phyloP scores from a whole-genome alignment of 2,797 vertebrate genomes.

The Hipposideros larvatus region DNA sequence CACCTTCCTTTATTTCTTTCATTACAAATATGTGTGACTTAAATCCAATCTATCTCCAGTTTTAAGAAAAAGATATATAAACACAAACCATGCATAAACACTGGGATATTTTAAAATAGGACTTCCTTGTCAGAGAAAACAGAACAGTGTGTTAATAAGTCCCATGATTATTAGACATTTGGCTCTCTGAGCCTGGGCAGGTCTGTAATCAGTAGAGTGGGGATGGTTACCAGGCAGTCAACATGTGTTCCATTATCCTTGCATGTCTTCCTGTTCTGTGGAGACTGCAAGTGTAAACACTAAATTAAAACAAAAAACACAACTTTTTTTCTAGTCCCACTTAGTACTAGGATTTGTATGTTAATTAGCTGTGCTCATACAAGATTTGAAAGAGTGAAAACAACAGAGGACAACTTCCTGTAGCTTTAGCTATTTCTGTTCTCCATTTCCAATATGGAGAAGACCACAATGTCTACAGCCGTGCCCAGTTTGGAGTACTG shows the following conservation, averaged over 20 bases:
- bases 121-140: background rate
- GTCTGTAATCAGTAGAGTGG: background rate
- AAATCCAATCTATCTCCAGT: background rate
- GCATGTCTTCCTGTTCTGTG: background rate
- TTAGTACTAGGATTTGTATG: background rate
- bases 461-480: background rate
- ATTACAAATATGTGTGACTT: background rate
- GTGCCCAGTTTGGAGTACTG: too few relatives aligned
- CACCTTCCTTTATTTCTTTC: background rate
- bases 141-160: background rate
- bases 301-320: background rate
- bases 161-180: background rate
- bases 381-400: background rate
- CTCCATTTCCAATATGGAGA: background rate
- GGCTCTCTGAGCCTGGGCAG: accelerated
- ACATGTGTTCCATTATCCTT: background rate
- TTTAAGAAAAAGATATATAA: background rate
- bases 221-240: background rate
- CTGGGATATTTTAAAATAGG: background rate
- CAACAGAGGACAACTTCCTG: background rate
- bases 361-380: background rate
- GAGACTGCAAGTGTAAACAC: background rate
- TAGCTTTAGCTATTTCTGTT: background rate
- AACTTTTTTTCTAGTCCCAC: background rate
- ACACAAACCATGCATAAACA: background rate